Base-by-base conservation (phyloP, 2,113 vertebrate genomes). In the Cricetomys ansorgei region DNA sequence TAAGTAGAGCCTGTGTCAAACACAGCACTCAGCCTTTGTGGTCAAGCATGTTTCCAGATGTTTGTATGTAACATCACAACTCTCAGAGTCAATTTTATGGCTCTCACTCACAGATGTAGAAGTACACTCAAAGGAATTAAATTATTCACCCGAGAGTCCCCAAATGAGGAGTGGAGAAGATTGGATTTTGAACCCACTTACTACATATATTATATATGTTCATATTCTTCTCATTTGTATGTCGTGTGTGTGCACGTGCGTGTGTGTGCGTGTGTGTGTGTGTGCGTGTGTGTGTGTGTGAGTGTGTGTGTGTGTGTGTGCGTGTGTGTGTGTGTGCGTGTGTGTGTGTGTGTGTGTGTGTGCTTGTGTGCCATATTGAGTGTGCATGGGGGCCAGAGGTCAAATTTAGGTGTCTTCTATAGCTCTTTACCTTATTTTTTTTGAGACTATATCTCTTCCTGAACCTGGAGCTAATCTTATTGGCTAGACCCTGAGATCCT, bases 81-180 rank as follows among this genome's bases (percentile, higher is more conserved):
- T 94, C 57, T 50, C 25, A 40, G 70, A 73, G 65, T 45, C 55
- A 62, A 16, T 86, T 90, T 65, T n/a, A 37, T 89, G 37, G 48
- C 88, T 89, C 57, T 92, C 55, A 64, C 75, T 64, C 88, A 79
- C 59, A 91, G 62, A 88, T 57, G 27, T 55, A 40, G 80, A 94
- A 95, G 88, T 43, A 92, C 94, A 73, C 70, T 85, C 21, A 50
- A 65, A 67, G 45, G 25, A 43, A n/a, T 89, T 94, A 77, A 87
- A 62, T 53, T 31, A 9, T 77, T 89, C 59, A 69, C 7, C 64
- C 10, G 55, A 43, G 34, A 73, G n/a, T 34, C 12, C 21, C 9
- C 15, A 34, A 69, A 29, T 57, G 81, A 76, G 53, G 92, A 94
- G 53, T 1, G 29, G 57, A 88, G 55, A 93, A 72, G 40, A 25